These are phyloP conservation scores for Falco concolor DNA, from an alignment of 2,797 vertebrate genomes.

Conservation along the genomic window DNA sequence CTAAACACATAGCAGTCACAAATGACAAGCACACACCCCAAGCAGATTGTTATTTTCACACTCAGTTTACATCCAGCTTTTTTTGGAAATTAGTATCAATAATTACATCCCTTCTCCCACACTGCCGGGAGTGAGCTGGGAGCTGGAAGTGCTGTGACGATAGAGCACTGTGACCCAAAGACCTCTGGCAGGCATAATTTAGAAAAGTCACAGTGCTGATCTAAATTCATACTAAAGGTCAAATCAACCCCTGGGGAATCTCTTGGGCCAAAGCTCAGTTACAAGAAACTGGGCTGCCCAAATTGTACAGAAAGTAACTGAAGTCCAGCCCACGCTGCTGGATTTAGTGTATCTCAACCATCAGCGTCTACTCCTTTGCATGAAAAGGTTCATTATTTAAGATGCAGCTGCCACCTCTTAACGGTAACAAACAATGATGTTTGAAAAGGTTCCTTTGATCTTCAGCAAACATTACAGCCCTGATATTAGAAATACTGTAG, in stretches of 20 bases:
- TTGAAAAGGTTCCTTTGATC: constrained; percentile 33
- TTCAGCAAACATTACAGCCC: background rate
- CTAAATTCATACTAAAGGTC: constrained; percentile 45
- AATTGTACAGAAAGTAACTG: background rate
- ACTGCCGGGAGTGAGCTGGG: background rate
- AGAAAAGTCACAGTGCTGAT: background rate
- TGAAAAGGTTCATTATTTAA: background rate
- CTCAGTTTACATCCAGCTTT: background rate
- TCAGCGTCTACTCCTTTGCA: background rate
- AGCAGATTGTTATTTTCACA: background rate
- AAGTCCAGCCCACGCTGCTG: background rate
- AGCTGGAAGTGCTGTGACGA: constrained; percentile 5
- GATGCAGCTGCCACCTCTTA: background rate
- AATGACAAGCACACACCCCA: background rate
- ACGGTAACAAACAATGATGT: background rate
- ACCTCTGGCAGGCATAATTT: background rate
- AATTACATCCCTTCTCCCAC: background rate
- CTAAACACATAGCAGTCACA: background rate
- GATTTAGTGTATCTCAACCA: background rate
- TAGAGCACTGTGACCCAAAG: background rate
- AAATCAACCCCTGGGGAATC: background rate
- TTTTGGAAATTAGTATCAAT: background rate
- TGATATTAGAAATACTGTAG: background rate
- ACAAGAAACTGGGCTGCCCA: background rate
- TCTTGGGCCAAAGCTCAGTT: background rate